phyloP scores from a whole-genome alignment of 2,888 invertebrate species.

The Piscicola geometra region DNA sequence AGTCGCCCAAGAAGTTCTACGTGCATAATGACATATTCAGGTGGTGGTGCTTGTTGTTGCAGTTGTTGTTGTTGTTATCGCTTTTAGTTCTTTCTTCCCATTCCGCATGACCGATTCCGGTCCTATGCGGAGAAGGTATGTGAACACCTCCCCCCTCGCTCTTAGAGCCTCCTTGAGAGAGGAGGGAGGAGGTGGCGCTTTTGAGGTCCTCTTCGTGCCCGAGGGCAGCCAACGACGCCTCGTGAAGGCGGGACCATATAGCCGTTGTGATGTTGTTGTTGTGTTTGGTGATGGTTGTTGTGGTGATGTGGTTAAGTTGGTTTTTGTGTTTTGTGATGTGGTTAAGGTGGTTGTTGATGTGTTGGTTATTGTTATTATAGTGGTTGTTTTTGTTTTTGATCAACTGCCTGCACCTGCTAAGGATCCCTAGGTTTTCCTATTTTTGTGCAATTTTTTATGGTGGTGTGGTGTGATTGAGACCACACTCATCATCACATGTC shows the following conservation, averaged over 20 bases:
- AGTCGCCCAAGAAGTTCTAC: slow-evolving; percentile 94
- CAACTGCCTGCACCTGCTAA: too few relatives aligned
- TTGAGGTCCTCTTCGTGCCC: too few relatives aligned
- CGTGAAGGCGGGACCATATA: too few relatives aligned
- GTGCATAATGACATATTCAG: slow-evolving; percentile 98
- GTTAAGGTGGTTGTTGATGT: neutral
- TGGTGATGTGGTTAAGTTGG: neutral
- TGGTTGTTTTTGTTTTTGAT: neutral
- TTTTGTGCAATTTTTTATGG: too few relatives aligned
- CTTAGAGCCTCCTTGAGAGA: too few relatives aligned
- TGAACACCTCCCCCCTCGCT: too few relatives aligned
- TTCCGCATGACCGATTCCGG: too few relatives aligned
- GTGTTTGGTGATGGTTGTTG: neutral
- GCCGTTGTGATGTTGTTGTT: neutral
- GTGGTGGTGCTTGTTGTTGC: slow-evolving; percentile 53
- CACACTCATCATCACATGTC: neutral
- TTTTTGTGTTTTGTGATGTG: neutral
- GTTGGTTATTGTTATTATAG: neutral
- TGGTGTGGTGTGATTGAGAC: neutral
- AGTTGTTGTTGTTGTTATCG: neutral
- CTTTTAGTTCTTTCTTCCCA: too few relatives aligned
- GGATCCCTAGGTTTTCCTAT: too few relatives aligned
- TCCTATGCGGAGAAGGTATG: too few relatives aligned
- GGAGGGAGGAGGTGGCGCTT: too few relatives aligned
- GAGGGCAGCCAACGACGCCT: too few relatives aligned